Base-by-base conservation (phyloP, 2,888 invertebrate genomes). In the Bugula neritina region DNA sequence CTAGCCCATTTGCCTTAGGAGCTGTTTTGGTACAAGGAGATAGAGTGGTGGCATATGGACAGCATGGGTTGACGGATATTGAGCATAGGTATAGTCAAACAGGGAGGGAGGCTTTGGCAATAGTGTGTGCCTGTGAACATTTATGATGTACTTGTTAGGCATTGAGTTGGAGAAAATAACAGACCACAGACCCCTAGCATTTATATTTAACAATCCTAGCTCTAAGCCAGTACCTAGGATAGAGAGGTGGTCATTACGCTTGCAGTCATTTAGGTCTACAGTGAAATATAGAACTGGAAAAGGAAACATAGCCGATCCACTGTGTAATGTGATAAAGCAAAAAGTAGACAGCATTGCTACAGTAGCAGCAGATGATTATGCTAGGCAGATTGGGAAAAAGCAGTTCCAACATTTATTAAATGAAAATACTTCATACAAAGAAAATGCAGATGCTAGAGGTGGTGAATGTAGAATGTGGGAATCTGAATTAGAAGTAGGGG, bases 111-210 rank as follows among this genome's bases (percentile, higher is more conserved):
- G 72, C 73, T 21, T 71, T 70, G 10, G 71, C 71, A 10, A 43
- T 74, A 23, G 58, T 72, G 31, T 79, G 76, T 78, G 76, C 75
- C 3, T 77, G 76, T 55, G 78, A 80, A 73, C 77, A 78, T 69
- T 80, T 73, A 75, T 77, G 54, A 31, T 78, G 27, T 80, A 77
- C 69, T 63, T 80, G 3, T 75, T 74, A 71, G 80, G 79, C 35
- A 72, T n/a, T 17, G 70, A 73, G 34, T 77, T 80, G 72, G 74
- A 63, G 0, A 69, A 80, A 1, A 43, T 76, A 58, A 77, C 77
- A 10, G 79, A 79, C 71, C 79, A 79, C 72, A 77, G 77, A 73
- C 77, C 79, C 17, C 55, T 80, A 10, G 72, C 75, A 52, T 73
- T 73, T 21, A 76, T 80, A 17, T 77, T 77, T 23, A 74, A 74